These are phyloP conservation scores for Agrilus cyanescens DNA, from an alignment of 2,888 invertebrate species.

Conservation along the genomic window DNA sequence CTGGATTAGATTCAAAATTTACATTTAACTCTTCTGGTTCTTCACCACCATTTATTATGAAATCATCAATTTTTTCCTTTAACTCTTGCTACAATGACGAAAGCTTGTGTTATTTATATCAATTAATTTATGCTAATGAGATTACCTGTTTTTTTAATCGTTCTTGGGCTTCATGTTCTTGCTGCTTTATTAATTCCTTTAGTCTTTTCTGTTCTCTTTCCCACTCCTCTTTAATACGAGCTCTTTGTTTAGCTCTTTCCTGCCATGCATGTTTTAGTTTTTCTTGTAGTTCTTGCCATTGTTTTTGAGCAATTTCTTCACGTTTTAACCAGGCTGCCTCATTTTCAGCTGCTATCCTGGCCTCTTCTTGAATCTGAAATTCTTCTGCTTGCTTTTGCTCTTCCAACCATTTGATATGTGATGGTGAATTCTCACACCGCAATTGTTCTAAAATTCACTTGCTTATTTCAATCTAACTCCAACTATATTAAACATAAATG, in stretches of 20 bases:
- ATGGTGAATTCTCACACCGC: conserved; percentile 33
- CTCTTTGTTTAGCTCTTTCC: conserved; percentile 48
- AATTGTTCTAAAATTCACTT: conserved; percentile 30
- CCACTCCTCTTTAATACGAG: conserved; percentile 52
- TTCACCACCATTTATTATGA: conserved; percentile 42
- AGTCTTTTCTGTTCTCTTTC: conserved; percentile 49
- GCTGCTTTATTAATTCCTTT: conserved; percentile 43
- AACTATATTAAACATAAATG: not conserved
- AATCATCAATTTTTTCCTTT: conserved; percentile 42
- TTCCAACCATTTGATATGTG: conserved; percentile 41
- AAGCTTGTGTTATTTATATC: conserved; percentile 31
- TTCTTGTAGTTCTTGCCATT: conserved; percentile 51
- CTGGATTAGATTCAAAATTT: conserved; percentile 55
- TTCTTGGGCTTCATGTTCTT: conserved; percentile 44
- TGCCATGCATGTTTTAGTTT: conserved; percentile 43
- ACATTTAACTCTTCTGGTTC: conserved; percentile 53
- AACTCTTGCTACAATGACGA: conserved; percentile 32
- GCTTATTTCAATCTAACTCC: not conserved
- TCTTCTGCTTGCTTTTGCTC: conserved; percentile 43
- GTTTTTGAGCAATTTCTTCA: conserved; percentile 50
- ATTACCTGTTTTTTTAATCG: conserved; percentile 32
- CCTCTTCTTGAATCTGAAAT: conserved; percentile 43
- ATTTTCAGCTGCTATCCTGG: conserved; percentile 41
- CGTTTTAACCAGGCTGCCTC: conserved; percentile 56
- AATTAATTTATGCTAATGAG: conserved; percentile 35